Base-by-base conservation (phyloP, 2,888 invertebrate genomes). In the Meloe dianella region DNA sequence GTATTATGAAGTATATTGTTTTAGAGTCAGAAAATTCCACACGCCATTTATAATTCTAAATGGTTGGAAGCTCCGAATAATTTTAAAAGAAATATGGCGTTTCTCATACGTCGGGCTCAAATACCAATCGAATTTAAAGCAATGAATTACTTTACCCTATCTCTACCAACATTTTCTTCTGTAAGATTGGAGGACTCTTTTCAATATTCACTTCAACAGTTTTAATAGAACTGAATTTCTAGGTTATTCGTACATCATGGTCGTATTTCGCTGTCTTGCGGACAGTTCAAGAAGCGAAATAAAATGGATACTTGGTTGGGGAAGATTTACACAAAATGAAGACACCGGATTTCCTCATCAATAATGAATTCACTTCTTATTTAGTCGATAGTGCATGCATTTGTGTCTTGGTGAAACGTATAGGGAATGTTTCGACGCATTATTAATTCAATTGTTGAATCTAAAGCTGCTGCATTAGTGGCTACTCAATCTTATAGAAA, bases 241-340 rank as follows among this genome's bases (percentile, higher is more conserved):
- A 35, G 35, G 35, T 35, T 2, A 35, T 35, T 35, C 35, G 12
- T 12, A 35, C 35, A 12, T 35, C 35, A 14, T 35, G 35, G 35
- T 35, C 35, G 35, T 35, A 35, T 35, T 35, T 35, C 12, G 4
- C 35, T 35, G 12, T 35, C 4, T 35, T 35, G 35, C 35, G 14
- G 14, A 14, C 35, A 35, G 14, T 35, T 35, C 35, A 35, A 35
- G 3, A 35, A 12, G 69, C 74, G 0, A 20, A 65, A 27, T 76
- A 27, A 4, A 27, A 27, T 27, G 2, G 27, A 4, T 27, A 27
- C 4, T 27, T 3, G 2, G 4, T 27, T 27, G 27, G 27, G 4
- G n/a, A n/a, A n/a, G n/a, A 27, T 27, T 27, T 27, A 27, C 27
- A 27, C 2, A 27, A 27, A n/a, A n/a, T n/a, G n/a, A n/a, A n/a